A percentile compares a stretch with the other conserved stretches of the same genome.
Evolutionary conservation across 2,797 vertebrate genomes (phyloP).

Genomic region (Cygnus olor): DNA sequence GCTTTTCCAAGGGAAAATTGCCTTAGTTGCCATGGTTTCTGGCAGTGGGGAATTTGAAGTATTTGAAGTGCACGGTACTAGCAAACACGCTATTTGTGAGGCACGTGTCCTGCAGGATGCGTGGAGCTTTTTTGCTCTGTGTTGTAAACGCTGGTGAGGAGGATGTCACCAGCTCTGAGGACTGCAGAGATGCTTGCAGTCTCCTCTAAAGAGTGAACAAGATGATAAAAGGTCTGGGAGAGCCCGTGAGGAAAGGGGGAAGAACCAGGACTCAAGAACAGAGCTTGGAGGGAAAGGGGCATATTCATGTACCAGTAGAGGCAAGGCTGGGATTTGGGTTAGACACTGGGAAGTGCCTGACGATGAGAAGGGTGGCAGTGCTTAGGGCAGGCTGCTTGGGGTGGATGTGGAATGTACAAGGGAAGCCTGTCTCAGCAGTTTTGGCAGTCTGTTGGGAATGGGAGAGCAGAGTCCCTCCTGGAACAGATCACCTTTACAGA

Average conservation of each 20-base stretch:
- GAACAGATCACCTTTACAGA: neutral
- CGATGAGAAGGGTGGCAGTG: neutral
- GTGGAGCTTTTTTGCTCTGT: neutral
- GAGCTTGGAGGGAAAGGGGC: neutral
- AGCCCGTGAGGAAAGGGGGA: rapidly evolving
- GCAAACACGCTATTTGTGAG: neutral
- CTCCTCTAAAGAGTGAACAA: neutral
- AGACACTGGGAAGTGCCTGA: neutral
- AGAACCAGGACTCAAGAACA: rapidly evolving
- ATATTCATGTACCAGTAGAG: rapidly evolving
- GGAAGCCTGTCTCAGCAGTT: neutral
- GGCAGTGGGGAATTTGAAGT: neutral
- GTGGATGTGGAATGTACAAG: neutral
- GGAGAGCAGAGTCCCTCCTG: neutral
- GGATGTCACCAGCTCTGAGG: neutral
- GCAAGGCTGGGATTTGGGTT: neutral
- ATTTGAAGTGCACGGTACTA: neutral
- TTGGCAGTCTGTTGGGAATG: neutral
- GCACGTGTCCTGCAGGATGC: rapidly evolving
- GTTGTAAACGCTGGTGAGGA: neutral
- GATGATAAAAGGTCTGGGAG: neutral
- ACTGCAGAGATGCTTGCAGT: neutral
- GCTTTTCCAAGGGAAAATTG: neutral
- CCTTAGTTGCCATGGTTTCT: neutral
- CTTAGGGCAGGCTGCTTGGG: neutral